Evolutionary conservation across 2,797 vertebrate genomes (phyloP), one percentile per base, ranked within the genome.

Genomic region (Yasuhikotakia modesta): DNA sequence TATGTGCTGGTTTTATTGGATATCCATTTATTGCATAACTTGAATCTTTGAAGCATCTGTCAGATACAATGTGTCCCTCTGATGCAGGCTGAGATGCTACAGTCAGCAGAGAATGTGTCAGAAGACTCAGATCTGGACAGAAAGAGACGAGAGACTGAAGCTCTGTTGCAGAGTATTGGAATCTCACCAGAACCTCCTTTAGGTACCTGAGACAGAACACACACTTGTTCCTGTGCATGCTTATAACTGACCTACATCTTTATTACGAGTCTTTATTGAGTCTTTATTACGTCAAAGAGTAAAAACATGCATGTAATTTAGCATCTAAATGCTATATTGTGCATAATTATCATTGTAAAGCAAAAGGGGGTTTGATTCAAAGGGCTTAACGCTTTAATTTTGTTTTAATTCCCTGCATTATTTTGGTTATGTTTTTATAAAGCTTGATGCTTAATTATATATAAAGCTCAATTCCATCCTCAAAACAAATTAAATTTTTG

Each of bases 171-270:
- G 81, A 96, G 95, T 85, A 95, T 96, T 64, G 95, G 95, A 14
- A 96, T 96, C 79, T 94, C 95, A 0, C 94, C 94, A 35, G 95
- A 95, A 81, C 95, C 94, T 22, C 93, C 94, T 72, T 87, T 95
- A 94, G 94, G 95, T 96, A 95, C 84, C 65, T 80, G 70, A 71
- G 39, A 43, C 27, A 21, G 4, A 24, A 24, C 30, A 61, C 14
- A 55, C 48, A 14, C 30, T 5, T 50, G 16, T 63, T 30, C 52
- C 30, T 69, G 57, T 39, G 58, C 60, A 64, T 64, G 27, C 4
- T 43, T 30, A 16, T 52, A 43, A 48, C 6, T 69, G 46, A 61
- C 12, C 39, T 60, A 32, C n/a, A 10, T 76, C 35, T 39, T 39
- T 10, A 8, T 39, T n/a, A n/a, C n/a, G n/a, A n/a, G n/a, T n/a